Evolutionary conservation across 2,797 vertebrate genomes (phyloP).

Genomic region (Apogon talboti): DNA sequence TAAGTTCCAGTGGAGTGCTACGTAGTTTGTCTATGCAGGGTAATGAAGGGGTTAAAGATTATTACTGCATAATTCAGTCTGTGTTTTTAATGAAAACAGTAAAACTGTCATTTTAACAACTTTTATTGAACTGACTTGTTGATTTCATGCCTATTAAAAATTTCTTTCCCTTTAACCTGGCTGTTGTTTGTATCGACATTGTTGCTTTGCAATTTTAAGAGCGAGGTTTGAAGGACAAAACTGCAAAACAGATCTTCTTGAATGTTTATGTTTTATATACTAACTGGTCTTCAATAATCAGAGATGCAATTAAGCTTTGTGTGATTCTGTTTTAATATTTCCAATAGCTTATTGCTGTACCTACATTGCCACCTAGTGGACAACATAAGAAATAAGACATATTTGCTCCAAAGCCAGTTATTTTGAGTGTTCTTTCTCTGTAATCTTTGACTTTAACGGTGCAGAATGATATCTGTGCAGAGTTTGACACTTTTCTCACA

Average conservation of each 20-base stretch:
- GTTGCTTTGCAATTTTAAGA: too few relatives aligned
- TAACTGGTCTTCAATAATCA: neutral
- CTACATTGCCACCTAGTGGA: conserved; percentile 14
- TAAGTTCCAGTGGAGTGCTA: conserved; percentile 44
- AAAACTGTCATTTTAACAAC: conserved; percentile 55
- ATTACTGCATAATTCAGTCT: conserved; percentile 38
- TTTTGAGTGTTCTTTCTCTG: too few relatives aligned
- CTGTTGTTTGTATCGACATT: neutral
- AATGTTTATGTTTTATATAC: too few relatives aligned
- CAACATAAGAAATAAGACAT: neutral
- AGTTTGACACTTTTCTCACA: too few relatives aligned
- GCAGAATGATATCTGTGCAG: too few relatives aligned
- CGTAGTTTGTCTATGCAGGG: conserved; percentile 57
- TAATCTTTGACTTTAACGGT: too few relatives aligned
- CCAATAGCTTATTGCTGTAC: neutral
- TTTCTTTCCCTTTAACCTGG: conserved; percentile 52
- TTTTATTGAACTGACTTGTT: conserved; percentile 66
- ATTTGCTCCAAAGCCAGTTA: too few relatives aligned
- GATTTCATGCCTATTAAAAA: conserved; percentile 78
- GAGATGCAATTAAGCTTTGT: neutral
- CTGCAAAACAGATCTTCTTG: too few relatives aligned
- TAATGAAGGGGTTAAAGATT: conserved; percentile 18
- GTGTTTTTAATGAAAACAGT: conserved; percentile 60
- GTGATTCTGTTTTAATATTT: neutral
- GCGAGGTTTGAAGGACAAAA: neutral